These are phyloP conservation scores for Boloria euphrosyne DNA, from an alignment of 2,888 invertebrate species.

Conservation along the genomic window DNA sequence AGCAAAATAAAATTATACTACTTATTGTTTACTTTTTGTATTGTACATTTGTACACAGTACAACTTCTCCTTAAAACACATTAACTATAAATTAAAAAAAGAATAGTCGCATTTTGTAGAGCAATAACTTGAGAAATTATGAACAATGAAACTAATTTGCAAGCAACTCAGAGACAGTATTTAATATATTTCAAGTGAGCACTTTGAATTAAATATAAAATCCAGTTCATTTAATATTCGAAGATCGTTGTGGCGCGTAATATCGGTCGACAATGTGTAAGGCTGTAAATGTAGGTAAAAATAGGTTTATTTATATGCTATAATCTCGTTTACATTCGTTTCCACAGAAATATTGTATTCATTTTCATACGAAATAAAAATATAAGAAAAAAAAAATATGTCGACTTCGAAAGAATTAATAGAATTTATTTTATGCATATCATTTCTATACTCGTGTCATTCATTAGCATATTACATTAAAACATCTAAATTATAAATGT, in stretches of 20 bases:
- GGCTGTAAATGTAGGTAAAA: conserved; percentile 6
- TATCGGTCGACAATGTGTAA: conserved; percentile 14
- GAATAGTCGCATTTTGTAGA: background rate
- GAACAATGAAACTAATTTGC: conserved; percentile 24
- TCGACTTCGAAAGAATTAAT: too few relatives aligned
- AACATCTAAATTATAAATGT: conserved; percentile 13
- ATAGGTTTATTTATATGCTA: background rate
- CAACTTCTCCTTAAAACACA: too few relatives aligned
- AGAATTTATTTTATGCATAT: background rate
- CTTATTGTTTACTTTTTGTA: too few relatives aligned
- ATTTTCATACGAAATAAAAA: too few relatives aligned
- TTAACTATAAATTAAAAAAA: background rate
- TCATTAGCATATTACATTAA: conserved; percentile 15
- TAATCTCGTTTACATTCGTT: too few relatives aligned
- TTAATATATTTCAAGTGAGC: conserved; percentile 22
- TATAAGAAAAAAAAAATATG: too few relatives aligned
- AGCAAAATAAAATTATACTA: too few relatives aligned
- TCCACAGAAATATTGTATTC: too few relatives aligned
- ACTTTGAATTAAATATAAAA: conserved; percentile 27
- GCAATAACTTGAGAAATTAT: conserved; percentile 1
- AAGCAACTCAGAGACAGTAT: conserved; percentile 12
- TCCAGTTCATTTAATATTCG: conserved; percentile 27
- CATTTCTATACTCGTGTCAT: background rate
- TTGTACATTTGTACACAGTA: too few relatives aligned
- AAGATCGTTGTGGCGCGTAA: conserved; percentile 15